These are phyloP conservation scores for Odontomachus brunneus DNA, from an alignment of 1,140 invertebrate genomes.

Conservation along the genomic window DNA sequence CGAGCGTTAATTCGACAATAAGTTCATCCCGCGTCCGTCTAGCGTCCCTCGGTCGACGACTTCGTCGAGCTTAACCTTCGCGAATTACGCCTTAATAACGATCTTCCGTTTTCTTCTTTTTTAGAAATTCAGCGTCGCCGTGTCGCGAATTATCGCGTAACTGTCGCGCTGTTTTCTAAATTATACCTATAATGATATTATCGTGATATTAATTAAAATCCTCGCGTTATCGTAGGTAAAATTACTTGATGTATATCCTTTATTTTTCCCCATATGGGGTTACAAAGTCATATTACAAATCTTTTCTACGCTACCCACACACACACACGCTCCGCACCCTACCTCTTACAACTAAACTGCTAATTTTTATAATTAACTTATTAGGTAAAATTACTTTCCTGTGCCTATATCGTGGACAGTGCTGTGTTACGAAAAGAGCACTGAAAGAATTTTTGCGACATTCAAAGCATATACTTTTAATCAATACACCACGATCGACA, in stretches of 20 bases:
- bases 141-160: constrained; percentile 22
- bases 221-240: constrained; percentile 1
- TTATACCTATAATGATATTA: not conserved
- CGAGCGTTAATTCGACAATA: constrained; percentile 49
- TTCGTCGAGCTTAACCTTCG: constrained; percentile 7
- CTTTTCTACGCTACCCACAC: too few species aligned
- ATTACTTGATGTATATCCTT: too few species aligned
- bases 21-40: constrained; percentile 23
- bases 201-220: constrained; percentile 20
- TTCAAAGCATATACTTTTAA: too few species aligned
- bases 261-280: too few species aligned
- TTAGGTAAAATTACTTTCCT: too few species aligned
- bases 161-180: not conserved
- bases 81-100: constrained; percentile 39
- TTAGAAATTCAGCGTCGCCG: not conserved
- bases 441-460: too few species aligned
- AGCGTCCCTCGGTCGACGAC: not conserved
- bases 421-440: too few species aligned
- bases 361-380: too few species aligned
- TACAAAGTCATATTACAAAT: too few species aligned
- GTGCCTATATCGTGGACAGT: too few species aligned
- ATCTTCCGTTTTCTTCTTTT: constrained; percentile 21
- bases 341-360: too few species aligned
- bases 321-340: too few species aligned
- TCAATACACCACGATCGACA: not conserved